Evolutionary conservation across 1,140 invertebrate genomes (phyloP).

Genomic region (Atta cephalotes): DNA sequence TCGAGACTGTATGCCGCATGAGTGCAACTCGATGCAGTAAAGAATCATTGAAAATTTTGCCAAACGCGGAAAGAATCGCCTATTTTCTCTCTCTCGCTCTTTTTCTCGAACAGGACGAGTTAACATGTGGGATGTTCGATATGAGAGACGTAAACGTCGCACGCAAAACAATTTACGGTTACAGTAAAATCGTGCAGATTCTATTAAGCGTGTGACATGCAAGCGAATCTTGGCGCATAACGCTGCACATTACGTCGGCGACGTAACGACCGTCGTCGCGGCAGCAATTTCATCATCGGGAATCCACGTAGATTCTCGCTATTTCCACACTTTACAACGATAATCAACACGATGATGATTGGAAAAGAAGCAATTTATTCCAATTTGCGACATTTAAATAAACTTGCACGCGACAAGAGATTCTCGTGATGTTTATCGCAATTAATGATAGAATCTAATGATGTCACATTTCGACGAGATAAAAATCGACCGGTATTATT

Average conservation of each 20-base stretch:
- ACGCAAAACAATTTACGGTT: constrained; percentile 73
- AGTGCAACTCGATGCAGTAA: background rate
- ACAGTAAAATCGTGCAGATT: constrained; percentile 73
- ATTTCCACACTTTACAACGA: background rate
- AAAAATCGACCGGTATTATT: background rate
- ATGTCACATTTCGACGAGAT: background rate
- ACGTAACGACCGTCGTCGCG: constrained; percentile 20
- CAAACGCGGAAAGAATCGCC: constrained; percentile 19
- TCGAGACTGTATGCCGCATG: background rate
- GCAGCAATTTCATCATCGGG: constrained; percentile 60
- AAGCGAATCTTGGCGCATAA: constrained; percentile 69
- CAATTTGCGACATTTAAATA: background rate
- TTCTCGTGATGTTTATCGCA: background rate
- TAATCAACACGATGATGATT: background rate
- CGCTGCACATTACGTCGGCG: constrained; percentile 64
- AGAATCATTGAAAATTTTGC: constrained; percentile 32
- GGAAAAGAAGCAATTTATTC: background rate
- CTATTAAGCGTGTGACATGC: constrained; percentile 71
- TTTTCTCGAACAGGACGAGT: constrained; percentile 9
- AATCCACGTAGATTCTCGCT: background rate
- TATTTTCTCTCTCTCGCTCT: background rate
- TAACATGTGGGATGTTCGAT: constrained; percentile 56
- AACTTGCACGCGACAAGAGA: background rate
- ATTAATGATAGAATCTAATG: background rate
- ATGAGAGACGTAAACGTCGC: constrained; percentile 70